Percentiles rank a stretch among this genome's conserved stretches.
Conservation (phyloP, 2,888 invertebrate genomes). For the Drosophila prolongata region DNA sequence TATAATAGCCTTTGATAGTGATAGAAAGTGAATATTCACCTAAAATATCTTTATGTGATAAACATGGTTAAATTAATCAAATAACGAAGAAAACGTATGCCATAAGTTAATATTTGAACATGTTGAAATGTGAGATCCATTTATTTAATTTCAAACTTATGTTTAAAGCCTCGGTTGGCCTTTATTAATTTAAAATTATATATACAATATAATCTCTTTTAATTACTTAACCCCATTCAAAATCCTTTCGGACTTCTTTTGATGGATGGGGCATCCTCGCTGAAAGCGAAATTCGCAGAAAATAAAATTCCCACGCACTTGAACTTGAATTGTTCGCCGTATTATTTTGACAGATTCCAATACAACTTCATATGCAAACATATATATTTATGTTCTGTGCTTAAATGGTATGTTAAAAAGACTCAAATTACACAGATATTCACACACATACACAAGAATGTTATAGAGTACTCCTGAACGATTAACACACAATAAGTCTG, state of each 20-base stretch:
- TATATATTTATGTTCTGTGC: constrained; percentile 12
- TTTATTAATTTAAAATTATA: neutral
- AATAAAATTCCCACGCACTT: constrained; percentile 75
- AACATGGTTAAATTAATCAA: too few relatives aligned
- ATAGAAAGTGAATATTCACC: too few relatives aligned
- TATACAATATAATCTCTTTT: neutral
- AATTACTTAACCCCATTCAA: neutral
- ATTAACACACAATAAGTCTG: constrained; percentile 30
- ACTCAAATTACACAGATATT: constrained; percentile 67
- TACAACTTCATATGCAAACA: constrained; percentile 24
- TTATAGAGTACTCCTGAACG: neutral
- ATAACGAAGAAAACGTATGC: too few relatives aligned
- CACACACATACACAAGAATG: constrained; percentile 44
- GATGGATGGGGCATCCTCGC: too few relatives aligned
- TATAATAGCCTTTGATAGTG: too few relatives aligned
- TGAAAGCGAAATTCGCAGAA: constrained; percentile 64
- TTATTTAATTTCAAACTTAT: too few relatives aligned
- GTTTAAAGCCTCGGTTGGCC: neutral
- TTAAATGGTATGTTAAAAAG: constrained; percentile 29
- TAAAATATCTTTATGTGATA: too few relatives aligned
- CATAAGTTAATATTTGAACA: too few relatives aligned
- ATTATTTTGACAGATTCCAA: constrained; percentile 60
- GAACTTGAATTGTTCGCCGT: constrained; percentile 70
- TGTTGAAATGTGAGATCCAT: too few relatives aligned
- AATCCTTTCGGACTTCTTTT: neutral